Evolutionary conservation across 2,113 vertebrate genomes (phyloP).

Genomic region (Bagarius yarrelli): DNA sequence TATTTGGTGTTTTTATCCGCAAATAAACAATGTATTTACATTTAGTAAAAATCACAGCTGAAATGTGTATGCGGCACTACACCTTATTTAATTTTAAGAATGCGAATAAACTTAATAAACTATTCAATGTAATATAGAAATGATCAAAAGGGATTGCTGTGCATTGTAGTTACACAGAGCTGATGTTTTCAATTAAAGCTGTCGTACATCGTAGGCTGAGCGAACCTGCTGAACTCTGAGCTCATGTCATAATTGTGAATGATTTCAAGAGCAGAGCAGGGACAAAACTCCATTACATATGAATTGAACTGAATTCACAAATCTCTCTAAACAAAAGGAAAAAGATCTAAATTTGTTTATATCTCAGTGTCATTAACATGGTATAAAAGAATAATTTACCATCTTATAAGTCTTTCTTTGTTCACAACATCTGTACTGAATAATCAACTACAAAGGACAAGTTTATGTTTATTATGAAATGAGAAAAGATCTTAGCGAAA

Average conservation of each 20-base stretch:
- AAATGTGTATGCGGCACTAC: not conserved
- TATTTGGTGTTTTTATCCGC: too few species aligned
- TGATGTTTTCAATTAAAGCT: slow-evolving; percentile 51
- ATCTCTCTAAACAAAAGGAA: not conserved
- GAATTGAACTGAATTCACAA: slow-evolving; percentile 9
- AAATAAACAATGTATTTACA: not conserved
- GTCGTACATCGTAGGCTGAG: slow-evolving; percentile 3
- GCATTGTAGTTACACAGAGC: not conserved
- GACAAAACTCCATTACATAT: slow-evolving; percentile 46
- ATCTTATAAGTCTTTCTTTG: not conserved
- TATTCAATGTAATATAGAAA: not conserved
- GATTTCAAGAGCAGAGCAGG: slow-evolving; percentile 9
- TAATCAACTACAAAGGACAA: not conserved
- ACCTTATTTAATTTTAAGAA: not conserved
- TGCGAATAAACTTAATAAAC: not conserved
- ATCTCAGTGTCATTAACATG: not conserved
- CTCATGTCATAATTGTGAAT: slow-evolving; percentile 20
- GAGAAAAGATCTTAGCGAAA: not conserved
- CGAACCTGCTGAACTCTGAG: slow-evolving; percentile 55
- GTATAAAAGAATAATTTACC: not conserved
- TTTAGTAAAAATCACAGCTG: not conserved
- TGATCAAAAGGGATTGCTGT: too few species aligned
- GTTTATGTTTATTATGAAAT: not conserved
- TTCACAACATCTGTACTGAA: not conserved
- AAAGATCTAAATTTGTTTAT: not conserved